phyloP scores from a whole-genome alignment of 2,797 vertebrate species.

The Sphenodon punctatus region DNA sequence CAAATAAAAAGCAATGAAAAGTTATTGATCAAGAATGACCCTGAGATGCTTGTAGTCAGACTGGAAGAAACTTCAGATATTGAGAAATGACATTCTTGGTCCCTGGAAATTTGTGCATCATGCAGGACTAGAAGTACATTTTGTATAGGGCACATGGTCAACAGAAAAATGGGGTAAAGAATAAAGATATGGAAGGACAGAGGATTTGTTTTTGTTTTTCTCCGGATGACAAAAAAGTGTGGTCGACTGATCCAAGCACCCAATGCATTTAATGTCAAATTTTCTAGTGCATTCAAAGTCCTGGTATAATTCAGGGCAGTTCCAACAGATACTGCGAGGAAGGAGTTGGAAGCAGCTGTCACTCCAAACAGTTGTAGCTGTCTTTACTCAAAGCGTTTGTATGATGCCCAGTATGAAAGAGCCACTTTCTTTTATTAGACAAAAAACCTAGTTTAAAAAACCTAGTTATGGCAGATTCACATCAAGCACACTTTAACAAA shows the following conservation, averaged over 20 bases:
- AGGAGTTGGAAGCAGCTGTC: neutral
- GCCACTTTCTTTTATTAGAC: too few species aligned
- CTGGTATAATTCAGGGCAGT: neutral
- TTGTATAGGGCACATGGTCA: neutral
- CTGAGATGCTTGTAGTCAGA: neutral
- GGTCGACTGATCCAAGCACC: neutral
- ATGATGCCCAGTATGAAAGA: too few species aligned
- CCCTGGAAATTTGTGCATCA: neutral
- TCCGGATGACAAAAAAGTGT: neutral
- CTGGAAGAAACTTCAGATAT: neutral
- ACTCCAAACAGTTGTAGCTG: too few species aligned
- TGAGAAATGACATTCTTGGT: neutral
- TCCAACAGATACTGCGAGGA: neutral
- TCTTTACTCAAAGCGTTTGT: too few species aligned
- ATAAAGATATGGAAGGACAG: neutral
- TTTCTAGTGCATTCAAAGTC: neutral
- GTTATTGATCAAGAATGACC: constrained; percentile 5
- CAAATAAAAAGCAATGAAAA: constrained; percentile 7
- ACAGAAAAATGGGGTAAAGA: neutral
- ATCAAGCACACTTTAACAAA: too few species aligned
- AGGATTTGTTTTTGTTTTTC: neutral
- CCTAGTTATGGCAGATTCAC: too few species aligned
- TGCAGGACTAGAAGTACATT: neutral
- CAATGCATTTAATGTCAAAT: neutral
- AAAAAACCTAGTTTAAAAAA: too few species aligned